phyloP scores from a whole-genome alignment of 1,140 invertebrate genomes.

The Aphis gossypii region DNA sequence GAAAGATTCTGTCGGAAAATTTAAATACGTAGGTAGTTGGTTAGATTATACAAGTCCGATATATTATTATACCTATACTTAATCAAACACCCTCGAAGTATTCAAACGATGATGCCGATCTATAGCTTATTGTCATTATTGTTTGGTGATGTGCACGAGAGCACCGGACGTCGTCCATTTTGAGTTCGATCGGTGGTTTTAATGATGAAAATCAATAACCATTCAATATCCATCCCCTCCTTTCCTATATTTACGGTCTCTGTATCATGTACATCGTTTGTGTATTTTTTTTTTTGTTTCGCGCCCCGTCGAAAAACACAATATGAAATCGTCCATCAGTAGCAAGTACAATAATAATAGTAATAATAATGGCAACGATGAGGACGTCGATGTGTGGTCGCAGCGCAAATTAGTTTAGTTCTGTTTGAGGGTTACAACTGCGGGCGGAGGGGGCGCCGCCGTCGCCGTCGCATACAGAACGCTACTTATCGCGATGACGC shows the following conservation, averaged over 20 bases:
- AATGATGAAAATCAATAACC: slow-evolving; percentile 53
- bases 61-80: neutral
- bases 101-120: neutral
- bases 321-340: slow-evolving; percentile 50
- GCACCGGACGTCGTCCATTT: slow-evolving; percentile 32
- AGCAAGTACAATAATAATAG: slow-evolving; percentile 22
- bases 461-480: slow-evolving; percentile 30
- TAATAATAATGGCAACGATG: slow-evolving; percentile 1
- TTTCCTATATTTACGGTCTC: neutral
- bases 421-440: slow-evolving; percentile 15
- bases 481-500: slow-evolving; percentile 47
- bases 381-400: slow-evolving; percentile 34
- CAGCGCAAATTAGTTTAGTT: slow-evolving; percentile 53
- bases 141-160: neutral
- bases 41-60: neutral
- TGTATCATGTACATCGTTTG: neutral
- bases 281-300: slow-evolving; percentile 17
- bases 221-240: slow-evolving; percentile 14
- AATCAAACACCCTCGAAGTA: neutral
- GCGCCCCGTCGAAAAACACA: slow-evolving; percentile 38
- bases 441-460: neutral
- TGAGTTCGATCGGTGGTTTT: neutral
- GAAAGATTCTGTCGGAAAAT: neutral
- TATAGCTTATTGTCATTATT: neutral
- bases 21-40: neutral